phyloP scores from a whole-genome alignment of 2,113 vertebrate genomes.

The Sminthopsis crassicaudata region DNA sequence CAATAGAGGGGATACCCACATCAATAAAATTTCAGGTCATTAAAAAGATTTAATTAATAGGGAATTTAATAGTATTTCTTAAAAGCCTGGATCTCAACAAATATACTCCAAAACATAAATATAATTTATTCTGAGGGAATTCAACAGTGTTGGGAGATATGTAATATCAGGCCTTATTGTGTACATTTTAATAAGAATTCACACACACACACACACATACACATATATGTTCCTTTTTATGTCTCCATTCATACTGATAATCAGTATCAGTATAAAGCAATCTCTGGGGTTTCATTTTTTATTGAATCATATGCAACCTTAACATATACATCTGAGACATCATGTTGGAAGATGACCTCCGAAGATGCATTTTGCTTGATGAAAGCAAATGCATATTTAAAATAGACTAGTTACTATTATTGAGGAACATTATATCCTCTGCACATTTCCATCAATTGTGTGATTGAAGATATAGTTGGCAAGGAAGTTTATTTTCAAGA shows the following conservation, averaged over 20 bases:
- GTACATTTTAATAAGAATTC: background rate
- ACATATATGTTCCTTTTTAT: background rate
- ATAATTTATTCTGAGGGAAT: background rate
- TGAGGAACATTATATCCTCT: background rate
- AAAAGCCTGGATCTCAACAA: background rate
- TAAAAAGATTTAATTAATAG: background rate
- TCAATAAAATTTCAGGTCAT: background rate
- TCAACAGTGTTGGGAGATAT: background rate
- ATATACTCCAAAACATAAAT: slow-evolving; percentile 12
- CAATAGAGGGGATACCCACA: background rate
- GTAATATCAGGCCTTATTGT: background rate
- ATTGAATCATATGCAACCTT: background rate
- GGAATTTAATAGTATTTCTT: background rate
- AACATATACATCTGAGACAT: background rate
- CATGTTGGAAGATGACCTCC: background rate
- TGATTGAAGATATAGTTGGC: background rate
- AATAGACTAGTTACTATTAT: background rate
- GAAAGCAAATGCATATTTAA: background rate
- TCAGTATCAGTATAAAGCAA: background rate
- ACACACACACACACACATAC: background rate
- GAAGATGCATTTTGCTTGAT: background rate
- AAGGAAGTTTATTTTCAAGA: background rate
- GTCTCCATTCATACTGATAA: background rate
- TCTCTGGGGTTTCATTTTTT: background rate
- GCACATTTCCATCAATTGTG: background rate